Evolutionary conservation across 2,888 invertebrate genomes (phyloP).

Genomic region (Sceliomorpha sp.): DNA sequence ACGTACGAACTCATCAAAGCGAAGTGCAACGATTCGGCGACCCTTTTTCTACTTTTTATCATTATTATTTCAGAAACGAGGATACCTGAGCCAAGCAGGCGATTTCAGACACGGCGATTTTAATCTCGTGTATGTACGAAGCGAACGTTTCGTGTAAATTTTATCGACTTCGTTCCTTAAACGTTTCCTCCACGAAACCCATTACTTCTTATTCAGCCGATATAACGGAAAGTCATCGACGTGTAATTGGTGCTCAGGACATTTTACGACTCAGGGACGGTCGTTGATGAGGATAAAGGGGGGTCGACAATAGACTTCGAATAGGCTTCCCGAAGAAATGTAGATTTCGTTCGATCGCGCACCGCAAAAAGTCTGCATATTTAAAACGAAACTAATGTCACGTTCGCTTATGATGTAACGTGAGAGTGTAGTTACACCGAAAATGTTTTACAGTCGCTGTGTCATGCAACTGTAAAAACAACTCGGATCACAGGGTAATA

Average conservation of each 20-base stretch:
- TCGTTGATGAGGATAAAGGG: constrained; percentile 58
- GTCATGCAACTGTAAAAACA: too few relatives aligned
- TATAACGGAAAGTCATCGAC: constrained; percentile 56
- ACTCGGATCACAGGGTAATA: too few relatives aligned
- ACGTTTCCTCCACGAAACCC: constrained; percentile 41
- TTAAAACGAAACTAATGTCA: constrained; percentile 27
- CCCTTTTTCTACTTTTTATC: constrained; percentile 38
- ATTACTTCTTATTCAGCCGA: constrained; percentile 55
- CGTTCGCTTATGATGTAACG: constrained; percentile 18
- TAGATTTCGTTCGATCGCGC: constrained; percentile 51
- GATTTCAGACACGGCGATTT: constrained; percentile 45
- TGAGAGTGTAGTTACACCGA: not conserved
- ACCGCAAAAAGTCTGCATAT: constrained; percentile 35
- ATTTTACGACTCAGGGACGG: constrained; percentile 54
- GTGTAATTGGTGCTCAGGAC: constrained; percentile 57
- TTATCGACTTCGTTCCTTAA: constrained; percentile 42
- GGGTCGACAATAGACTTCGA: constrained; percentile 52
- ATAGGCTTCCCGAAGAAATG: constrained; percentile 52
- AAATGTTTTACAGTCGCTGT: too few relatives aligned
- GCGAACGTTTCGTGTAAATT: constrained; percentile 48
- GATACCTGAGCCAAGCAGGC: constrained; percentile 30
- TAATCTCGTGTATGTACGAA: constrained; percentile 44
- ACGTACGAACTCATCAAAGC: constrained; percentile 45
- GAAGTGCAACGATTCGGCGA: constrained; percentile 31
- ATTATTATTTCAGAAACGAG: constrained; percentile 46